Conservation (phyloP, 2,113 vertebrate species). For the Solenodon paradoxus region DNA sequence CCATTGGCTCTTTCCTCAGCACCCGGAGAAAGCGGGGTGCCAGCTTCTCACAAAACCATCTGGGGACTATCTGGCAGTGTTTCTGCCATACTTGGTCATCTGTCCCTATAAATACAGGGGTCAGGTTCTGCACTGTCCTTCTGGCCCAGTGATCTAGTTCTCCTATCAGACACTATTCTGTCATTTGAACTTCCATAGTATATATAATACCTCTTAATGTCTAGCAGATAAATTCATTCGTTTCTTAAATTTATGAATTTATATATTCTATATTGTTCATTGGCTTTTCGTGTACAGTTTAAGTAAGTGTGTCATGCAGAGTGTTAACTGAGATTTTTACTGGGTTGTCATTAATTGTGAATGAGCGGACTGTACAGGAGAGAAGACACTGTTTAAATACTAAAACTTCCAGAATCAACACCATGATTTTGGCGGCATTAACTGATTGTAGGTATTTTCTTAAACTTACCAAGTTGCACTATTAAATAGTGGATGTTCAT, state of each 20-base stretch:
- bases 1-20: background rate
- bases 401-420: background rate
- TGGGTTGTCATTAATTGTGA: background rate
- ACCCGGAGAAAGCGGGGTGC: background rate
- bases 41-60: background rate
- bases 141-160: rapidly evolving
- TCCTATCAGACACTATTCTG: background rate
- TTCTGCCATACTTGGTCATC: background rate
- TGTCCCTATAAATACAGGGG: rapidly evolving
- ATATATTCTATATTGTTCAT: background rate
- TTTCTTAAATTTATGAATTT: background rate
- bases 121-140: background rate
- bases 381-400: background rate
- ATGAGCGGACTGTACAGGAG: background rate
- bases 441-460: background rate
- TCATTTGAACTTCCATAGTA: background rate
- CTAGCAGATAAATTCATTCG: background rate
- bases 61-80: rapidly evolving
- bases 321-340: background rate
- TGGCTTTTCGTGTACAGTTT: background rate
- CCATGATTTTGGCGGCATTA: background rate
- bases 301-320: background rate
- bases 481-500: background rate
- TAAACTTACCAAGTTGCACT: background rate
- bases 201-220: background rate